Conservation (phyloP, 2,888 invertebrate genomes). For the Lordiphosa fenestrarum region DNA sequence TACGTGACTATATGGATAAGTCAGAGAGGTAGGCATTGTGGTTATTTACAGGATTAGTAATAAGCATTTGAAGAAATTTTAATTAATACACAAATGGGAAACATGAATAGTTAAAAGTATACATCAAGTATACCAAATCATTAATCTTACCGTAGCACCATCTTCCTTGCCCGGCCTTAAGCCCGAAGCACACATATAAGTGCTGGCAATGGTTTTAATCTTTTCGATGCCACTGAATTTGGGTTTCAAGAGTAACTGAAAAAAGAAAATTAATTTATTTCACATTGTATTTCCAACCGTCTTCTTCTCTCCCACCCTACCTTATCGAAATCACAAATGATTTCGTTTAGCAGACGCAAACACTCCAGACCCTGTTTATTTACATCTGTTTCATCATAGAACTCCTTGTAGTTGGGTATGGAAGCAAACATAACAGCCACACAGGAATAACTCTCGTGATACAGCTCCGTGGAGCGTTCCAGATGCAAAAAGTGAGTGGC, state of each 20-base stretch:
- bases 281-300: too few relatives aligned
- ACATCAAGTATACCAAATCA: too few relatives aligned
- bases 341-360: conserved; percentile 95
- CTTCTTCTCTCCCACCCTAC: conserved; percentile 80
- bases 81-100: conserved; percentile 30
- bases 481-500: conserved; percentile 93
- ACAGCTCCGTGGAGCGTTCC: conserved; percentile 87
- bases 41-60: conserved; percentile 64
- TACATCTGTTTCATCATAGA: conserved; percentile 97
- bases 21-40: conserved; percentile 22
- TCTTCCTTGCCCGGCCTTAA: conserved; percentile 93
- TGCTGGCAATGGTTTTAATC: conserved; percentile 98
- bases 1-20: conserved; percentile 64
- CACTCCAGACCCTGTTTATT: conserved; percentile 98
- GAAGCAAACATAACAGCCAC: conserved; percentile 99
- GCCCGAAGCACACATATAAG: conserved; percentile 98
- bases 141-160: conserved; percentile 83
- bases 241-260: conserved; percentile 90
- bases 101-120: background rate
- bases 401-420: conserved; percentile 98
- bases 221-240: conserved; percentile 98
- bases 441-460: conserved; percentile 95
- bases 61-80: conserved; percentile 40
- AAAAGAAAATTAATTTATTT: background rate
- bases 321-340: conserved; percentile 99